Percentiles rank a stretch among this genome's conserved stretches.
Conservation (phyloP, 2,797 vertebrate species). For the Poecilia gillii region DNA sequence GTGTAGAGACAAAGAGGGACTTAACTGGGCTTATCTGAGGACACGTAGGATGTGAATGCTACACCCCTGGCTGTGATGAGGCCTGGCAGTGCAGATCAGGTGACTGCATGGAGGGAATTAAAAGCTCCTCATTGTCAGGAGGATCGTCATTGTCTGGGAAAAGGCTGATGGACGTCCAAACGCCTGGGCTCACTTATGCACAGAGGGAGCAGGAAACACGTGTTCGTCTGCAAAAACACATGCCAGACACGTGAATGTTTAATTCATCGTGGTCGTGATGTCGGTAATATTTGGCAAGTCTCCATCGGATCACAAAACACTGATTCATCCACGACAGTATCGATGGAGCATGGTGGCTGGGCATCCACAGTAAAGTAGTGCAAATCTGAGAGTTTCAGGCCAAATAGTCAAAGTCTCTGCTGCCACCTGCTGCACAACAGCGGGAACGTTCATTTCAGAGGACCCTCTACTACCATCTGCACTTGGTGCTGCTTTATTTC, state of each 20-base stretch:
- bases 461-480: too few species aligned
- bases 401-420: slow-evolving; percentile 45
- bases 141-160: slow-evolving; percentile 27
- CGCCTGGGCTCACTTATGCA: slow-evolving; percentile 10
- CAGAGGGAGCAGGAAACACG: slow-evolving; percentile 6
- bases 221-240: slow-evolving; percentile 15
- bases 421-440: slow-evolving; percentile 71
- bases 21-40: slow-evolving; percentile 45
- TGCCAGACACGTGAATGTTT: slow-evolving; percentile 8
- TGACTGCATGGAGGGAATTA: slow-evolving; percentile 43
- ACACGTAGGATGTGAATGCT: slow-evolving; percentile 38
- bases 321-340: slow-evolving; percentile 20
- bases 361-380: neutral
- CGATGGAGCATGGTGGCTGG: slow-evolving; percentile 22
- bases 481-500: neutral
- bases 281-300: slow-evolving; percentile 25
- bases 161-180: slow-evolving; percentile 6
- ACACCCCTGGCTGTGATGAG: slow-evolving; percentile 39
- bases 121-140: slow-evolving; percentile 46
- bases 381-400: neutral
- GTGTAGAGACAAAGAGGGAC: slow-evolving; percentile 23
- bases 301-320: slow-evolving; percentile 1
- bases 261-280: slow-evolving; percentile 25
- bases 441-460: neutral
- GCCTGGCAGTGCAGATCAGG: slow-evolving; percentile 45